Conservation (phyloP, 2,797 vertebrate genomes). For the Kryptolebias ocellatus region DNA sequence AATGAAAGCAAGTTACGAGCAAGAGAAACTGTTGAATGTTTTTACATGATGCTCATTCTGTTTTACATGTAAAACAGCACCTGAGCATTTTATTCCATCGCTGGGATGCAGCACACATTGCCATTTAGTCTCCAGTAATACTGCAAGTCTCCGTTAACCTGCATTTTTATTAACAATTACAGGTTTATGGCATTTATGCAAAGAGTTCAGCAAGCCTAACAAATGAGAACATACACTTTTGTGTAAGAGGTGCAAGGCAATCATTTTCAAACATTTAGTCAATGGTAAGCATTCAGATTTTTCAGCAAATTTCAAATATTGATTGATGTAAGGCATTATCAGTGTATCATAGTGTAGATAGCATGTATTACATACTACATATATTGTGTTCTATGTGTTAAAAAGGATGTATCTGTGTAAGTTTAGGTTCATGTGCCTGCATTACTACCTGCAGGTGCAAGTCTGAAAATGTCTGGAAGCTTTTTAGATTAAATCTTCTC, state of each 20-base stretch:
- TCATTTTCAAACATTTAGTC: not conserved
- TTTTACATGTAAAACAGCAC: slow-evolving; percentile 32
- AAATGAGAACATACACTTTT: not conserved
- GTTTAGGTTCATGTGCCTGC: slow-evolving; percentile 2
- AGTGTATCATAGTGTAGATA: too few species aligned
- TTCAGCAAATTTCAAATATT: not conserved
- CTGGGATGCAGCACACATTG: not conserved
- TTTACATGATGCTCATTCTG: slow-evolving; percentile 20
- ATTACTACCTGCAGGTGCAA: slow-evolving; percentile 7
- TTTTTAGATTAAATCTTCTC: slow-evolving; percentile 66
- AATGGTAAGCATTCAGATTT: not conserved
- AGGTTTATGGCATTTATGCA: not conserved
- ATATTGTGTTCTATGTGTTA: not conserved
- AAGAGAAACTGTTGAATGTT: slow-evolving; percentile 35
- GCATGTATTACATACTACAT: too few species aligned
- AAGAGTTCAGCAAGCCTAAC: not conserved
- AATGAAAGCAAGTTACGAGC: slow-evolving; percentile 50
- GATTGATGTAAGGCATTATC: too few species aligned
- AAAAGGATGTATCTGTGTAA: slow-evolving; percentile 8
- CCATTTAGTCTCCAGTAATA: slow-evolving; percentile 1
- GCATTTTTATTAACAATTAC: not conserved
- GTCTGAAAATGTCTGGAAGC: slow-evolving; percentile 43
- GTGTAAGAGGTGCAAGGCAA: not conserved
- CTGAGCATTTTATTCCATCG: not conserved
- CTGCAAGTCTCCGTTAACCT: not conserved